Percentiles rank a stretch among this genome's conserved stretches.
phyloP scores from a whole-genome alignment of 2,888 invertebrate genomes.

The Andrena camellia region DNA sequence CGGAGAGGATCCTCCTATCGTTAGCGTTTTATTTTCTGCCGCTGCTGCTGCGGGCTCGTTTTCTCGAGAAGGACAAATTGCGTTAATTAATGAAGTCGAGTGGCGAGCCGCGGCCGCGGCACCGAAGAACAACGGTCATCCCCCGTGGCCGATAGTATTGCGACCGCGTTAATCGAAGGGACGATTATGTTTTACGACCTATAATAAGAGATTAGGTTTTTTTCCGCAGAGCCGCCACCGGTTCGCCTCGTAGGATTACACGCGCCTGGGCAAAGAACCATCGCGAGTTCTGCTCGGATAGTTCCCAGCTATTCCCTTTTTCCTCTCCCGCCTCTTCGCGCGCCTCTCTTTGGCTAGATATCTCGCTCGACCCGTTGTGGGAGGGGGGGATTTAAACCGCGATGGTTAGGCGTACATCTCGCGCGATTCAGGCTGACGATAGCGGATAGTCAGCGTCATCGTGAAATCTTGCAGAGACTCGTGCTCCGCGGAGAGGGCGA shows the following conservation, averaged over 20 bases:
- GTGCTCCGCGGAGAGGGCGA: conserved; percentile 7
- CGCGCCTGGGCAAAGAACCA: conserved; percentile 36
- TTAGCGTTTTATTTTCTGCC: conserved; percentile 18
- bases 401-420: conserved; percentile 33
- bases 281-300: conserved; percentile 53
- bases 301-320: conserved; percentile 40
- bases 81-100: conserved; percentile 40
- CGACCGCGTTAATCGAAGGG: conserved; percentile 29
- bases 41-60: conserved; percentile 13
- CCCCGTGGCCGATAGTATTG: conserved; percentile 28
- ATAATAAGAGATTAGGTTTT: conserved; percentile 48
- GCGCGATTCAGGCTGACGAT: conserved; percentile 47
- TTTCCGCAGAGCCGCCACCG: conserved; percentile 4
- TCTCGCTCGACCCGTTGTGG: conserved; percentile 20
- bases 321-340: conserved; percentile 17
- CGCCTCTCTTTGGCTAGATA: conserved; percentile 16
- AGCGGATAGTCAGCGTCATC: conserved; percentile 36
- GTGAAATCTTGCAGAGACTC: conserved; percentile 39
- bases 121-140: not conserved
- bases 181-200: conserved; percentile 28
- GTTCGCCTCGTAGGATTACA: conserved; percentile 19
- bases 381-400: conserved; percentile 50
- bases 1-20: conserved; percentile 2
- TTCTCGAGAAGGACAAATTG: conserved; percentile 32
- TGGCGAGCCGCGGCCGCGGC: not conserved